A percentile compares a stretch with the other conserved stretches of the same genome.
phyloP scores from a whole-genome alignment of 2,797 vertebrate genomes.

The Tiaroga cobitis region DNA sequence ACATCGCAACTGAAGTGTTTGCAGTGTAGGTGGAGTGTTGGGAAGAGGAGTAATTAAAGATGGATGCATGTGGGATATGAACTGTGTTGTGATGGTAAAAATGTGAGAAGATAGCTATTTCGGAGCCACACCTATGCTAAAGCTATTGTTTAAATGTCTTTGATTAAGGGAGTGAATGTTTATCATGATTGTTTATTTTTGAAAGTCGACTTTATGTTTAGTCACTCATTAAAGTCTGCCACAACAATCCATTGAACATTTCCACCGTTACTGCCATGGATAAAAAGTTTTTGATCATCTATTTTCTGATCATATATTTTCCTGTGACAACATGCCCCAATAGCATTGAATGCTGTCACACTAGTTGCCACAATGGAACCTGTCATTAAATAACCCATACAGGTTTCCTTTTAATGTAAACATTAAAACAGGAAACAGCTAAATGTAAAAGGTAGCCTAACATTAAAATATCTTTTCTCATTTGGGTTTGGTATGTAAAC shows the following conservation, averaged over 20 bases:
- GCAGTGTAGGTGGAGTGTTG: conserved; percentile 37
- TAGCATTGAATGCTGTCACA: not conserved
- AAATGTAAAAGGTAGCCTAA: not conserved
- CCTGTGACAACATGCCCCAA: not conserved
- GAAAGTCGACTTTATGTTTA: not conserved
- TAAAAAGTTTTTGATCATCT: not conserved
- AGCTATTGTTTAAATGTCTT: not conserved
- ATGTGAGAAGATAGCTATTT: not conserved
- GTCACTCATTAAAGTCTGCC: not conserved
- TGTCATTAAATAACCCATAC: not conserved
- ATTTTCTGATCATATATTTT: not conserved
- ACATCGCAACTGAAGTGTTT: conserved; percentile 11
- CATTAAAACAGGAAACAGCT: not conserved
- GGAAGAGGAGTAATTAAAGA: conserved; percentile 50
- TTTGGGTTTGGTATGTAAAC: not conserved
- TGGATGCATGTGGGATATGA: conserved; percentile 41
- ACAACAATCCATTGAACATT: not conserved
- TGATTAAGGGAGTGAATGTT: not conserved
- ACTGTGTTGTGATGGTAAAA: not conserved
- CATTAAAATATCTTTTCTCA: not conserved
- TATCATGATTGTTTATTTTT: not conserved
- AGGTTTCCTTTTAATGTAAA: not conserved
- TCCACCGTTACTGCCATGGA: not conserved
- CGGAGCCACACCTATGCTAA: conserved; percentile 1
- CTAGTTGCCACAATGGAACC: not conserved